Base-by-base conservation (phyloP, 2,797 vertebrate species). In the Nannoperca australis region DNA sequence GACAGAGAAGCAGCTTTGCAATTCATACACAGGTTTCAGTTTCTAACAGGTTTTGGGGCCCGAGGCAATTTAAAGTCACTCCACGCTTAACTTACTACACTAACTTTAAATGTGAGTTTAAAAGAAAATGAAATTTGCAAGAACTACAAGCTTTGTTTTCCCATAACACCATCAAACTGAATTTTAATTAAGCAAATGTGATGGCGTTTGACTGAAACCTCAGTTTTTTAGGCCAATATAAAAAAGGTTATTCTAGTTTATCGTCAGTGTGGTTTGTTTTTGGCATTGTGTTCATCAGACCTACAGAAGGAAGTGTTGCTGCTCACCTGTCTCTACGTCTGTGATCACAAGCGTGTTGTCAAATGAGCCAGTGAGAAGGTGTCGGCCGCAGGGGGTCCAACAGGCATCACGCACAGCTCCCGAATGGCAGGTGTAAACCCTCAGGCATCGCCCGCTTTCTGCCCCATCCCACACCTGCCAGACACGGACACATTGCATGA, bases 381-480 rank as follows among this genome's bases (percentile, higher is more conserved):
- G 94, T 79, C 81, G 96, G 83, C 98, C 98, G 34, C 97, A 98
- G 45, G 94, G 93, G 0, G 96, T 95, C 98, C 98, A 99, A 24
- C 18, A 95, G 54, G 96, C 96, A 8, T 97, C 96, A 63, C 97
- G 96, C 73, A 98, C 97, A 0, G 98, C 98, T 87, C 93, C 94
- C 0, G 88, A 91, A 79, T 99, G 98, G 85, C 93, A 91, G 71
- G 86, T 92, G 88, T 94, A 96, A 5, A 96, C 96, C 90, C 92
- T 94, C 42, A 98, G 93, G 93, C 97, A 97, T 79, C 87, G 92
- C 27, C 98, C 97, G 5, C 93, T 95, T 82, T 96, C 97, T 49
- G 95, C 95, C 56, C 95, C 98, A 42, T 98, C 95, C 98, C 98
- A 99, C 32, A 99, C 94, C 98, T 99, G 83, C 53, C 38, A 83